Evolutionary conservation across 2,888 invertebrate species (phyloP), one percentile per base, ranked within the genome.

Genomic region (Cataglyphis cursor): DNA sequence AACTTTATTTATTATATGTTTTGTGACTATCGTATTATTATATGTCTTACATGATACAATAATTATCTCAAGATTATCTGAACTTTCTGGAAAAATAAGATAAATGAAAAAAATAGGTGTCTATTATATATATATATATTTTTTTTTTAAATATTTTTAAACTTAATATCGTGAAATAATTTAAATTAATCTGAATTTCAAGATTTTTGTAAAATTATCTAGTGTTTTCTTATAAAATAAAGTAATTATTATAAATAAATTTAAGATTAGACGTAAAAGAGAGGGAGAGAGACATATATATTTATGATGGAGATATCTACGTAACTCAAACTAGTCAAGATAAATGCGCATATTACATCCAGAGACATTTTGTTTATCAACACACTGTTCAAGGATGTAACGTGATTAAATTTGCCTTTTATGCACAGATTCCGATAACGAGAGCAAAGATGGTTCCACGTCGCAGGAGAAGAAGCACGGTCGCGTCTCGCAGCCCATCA

Each of bases 381-480:
- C n/a, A 31, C 0, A 3, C 4, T 18, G 35, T 21, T 70, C 31
- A 44, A 62, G 24, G 28, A 31, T 38, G 38, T 48, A 24, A 75
- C 38, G 35, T 61, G 51, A 61, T n/a, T 41, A 38, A 28, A 31
- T 65, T 44, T 41, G 74, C 59, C 73, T 31, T 78, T 59, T 54
- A 8, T 70, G 35, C 75, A 5, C 96, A 96, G 96, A 96, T 95
- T 96, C 96, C 87, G 97, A 97, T 94, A 96, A 96, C 85, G 96
- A 96, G 88, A 97, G 94, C 92, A 95, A 95, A 87, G 95, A 95
- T 93, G 95, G 94, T 80, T 93, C 94, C 68, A 90, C 93, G 62
- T 82, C 93, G 44, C 94, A 95, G 85, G 95, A 96, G 94, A 96
- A 97, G 93, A 95, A 96, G 93, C 96, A 96, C 85, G 96, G 96